phyloP scores from a whole-genome alignment of 2,113 vertebrate species.

The Antennarius striatus region DNA sequence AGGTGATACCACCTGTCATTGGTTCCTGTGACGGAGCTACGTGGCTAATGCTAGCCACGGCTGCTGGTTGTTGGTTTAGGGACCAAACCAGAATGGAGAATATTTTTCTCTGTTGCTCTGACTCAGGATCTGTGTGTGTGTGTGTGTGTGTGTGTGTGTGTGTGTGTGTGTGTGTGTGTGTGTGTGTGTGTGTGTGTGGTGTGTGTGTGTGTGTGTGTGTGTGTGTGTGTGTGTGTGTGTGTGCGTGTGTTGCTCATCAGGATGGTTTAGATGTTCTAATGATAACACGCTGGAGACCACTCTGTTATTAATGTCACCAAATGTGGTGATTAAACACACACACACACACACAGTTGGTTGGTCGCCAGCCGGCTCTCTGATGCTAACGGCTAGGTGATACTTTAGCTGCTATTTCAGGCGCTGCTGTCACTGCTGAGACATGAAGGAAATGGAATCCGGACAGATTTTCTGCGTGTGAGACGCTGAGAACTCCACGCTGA shows the following conservation, averaged over 20 bases:
- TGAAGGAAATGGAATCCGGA: conserved; percentile 4
- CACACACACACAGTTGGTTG: background rate
- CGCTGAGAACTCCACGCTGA: conserved; percentile 8
- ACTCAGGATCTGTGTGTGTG: background rate
- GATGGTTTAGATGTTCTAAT: conserved; percentile 43
- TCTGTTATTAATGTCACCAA: conserved; percentile 48
- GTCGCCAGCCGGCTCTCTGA: conserved; percentile 26
- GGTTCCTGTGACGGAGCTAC: too few species aligned
- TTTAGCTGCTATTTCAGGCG: conserved; percentile 55
- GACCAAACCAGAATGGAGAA: too few species aligned
- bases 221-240: background rate
- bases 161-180: background rate
- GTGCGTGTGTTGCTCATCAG: background rate
- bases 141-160: background rate
- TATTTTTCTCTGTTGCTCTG: background rate
- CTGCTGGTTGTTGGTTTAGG: too few species aligned
- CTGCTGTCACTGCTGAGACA: conserved; percentile 43
- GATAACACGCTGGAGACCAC: conserved; percentile 31
- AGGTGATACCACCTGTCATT: too few species aligned
- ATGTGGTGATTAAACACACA: conserved; percentile 32
- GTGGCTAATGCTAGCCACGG: too few species aligned
- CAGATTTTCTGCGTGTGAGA: conserved; percentile 22
- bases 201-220: background rate
- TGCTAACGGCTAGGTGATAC: conserved; percentile 32
- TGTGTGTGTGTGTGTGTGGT: background rate